phyloP scores from a whole-genome alignment of 1,140 invertebrate genomes.

The Hyposmocoma kahamanoa region DNA sequence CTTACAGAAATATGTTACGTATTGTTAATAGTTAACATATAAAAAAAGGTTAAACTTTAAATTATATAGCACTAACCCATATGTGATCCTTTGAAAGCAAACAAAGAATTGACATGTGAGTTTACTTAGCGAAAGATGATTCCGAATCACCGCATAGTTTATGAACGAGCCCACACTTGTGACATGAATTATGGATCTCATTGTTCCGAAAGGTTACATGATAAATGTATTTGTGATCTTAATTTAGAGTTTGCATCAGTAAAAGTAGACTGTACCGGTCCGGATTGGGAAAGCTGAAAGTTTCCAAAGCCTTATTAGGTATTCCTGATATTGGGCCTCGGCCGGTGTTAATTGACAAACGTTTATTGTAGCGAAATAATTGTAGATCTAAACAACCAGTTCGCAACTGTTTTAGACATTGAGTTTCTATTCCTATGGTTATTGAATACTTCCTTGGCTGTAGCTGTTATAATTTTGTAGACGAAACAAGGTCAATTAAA shows the following conservation, averaged over 20 bases:
- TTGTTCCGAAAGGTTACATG: constrained; percentile 47
- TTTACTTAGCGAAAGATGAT: no score
- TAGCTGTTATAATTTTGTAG: no score
- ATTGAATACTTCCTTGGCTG: no score
- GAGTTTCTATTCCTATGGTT: no score
- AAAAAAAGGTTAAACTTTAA: no score
- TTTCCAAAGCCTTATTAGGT: constrained; percentile 17
- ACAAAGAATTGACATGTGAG: no score
- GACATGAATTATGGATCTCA: constrained; percentile 41
- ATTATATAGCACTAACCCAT: no score
- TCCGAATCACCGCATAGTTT: background rate
- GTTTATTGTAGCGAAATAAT: background rate
- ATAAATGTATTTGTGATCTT: constrained; percentile 42
- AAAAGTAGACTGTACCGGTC: constrained; percentile 26
- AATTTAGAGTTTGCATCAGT: constrained; percentile 31
- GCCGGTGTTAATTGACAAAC: background rate
- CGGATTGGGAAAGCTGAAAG: constrained; percentile 20
- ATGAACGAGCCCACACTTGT: background rate
- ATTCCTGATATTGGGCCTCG: constrained; percentile 14
- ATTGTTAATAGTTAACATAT: no score
- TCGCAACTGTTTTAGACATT: no score
- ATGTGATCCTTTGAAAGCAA: no score
- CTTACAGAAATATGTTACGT: no score
- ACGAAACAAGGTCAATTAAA: no score
- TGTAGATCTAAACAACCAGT: background rate